phyloP scores from a whole-genome alignment of 2,888 invertebrate genomes.

The Sthenelais limicola region DNA sequence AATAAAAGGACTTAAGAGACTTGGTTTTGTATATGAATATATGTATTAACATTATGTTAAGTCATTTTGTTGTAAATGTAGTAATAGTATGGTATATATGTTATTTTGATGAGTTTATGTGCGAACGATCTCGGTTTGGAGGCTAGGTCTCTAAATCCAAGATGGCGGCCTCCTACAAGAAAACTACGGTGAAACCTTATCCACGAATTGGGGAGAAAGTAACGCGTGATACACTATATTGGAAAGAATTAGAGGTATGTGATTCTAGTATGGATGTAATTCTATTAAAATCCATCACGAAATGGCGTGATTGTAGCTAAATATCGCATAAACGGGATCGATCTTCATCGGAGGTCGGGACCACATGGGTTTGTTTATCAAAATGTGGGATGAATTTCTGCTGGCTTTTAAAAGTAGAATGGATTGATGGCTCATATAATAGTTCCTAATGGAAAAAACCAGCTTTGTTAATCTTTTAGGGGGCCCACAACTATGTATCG shows the following conservation, averaged over 20 bases:
- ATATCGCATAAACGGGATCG: not conserved
- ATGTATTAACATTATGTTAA: not conserved
- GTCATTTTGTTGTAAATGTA: not conserved
- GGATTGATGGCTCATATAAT: too few species aligned
- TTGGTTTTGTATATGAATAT: not conserved
- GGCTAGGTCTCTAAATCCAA: conserved; percentile 51
- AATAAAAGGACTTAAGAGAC: not conserved
- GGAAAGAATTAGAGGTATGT: conserved; percentile 88
- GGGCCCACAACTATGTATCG: too few species aligned
- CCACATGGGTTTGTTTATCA: too few species aligned
- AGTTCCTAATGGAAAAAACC: too few species aligned
- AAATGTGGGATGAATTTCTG: too few species aligned
- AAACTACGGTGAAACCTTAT: conserved; percentile 77
- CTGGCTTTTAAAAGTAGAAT: too few species aligned
- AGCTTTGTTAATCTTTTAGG: too few species aligned
- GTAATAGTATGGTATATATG: too few species aligned
- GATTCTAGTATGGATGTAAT: too few species aligned
- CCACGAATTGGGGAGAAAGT: conserved; percentile 79
- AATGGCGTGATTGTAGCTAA: too few species aligned
- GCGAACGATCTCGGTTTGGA: conserved; percentile 5
- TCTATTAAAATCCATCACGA: too few species aligned
- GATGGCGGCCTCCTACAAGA: conserved; percentile 78
- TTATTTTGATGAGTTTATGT: too few species aligned
- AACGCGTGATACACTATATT: conserved; percentile 87
- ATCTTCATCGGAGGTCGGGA: not conserved